These are phyloP conservation scores for Hirundo rustica DNA, from an alignment of 2,797 vertebrate genomes.

Conservation along the genomic window DNA sequence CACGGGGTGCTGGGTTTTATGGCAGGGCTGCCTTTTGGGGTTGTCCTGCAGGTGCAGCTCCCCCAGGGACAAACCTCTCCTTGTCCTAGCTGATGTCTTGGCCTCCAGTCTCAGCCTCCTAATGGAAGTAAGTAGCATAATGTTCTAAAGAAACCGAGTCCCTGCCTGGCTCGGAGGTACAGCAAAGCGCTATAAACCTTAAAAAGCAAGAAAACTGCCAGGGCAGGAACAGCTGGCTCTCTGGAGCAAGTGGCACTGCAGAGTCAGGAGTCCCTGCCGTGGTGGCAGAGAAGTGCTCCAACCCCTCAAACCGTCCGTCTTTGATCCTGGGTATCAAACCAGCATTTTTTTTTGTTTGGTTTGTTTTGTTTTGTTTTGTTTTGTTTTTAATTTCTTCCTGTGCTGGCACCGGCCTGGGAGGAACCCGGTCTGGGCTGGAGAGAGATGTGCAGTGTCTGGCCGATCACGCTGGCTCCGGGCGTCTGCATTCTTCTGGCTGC, in stretches of 20 bases:
- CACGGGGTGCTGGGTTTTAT: neutral
- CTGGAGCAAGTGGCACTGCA: neutral
- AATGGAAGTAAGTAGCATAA: neutral
- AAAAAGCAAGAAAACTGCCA: neutral
- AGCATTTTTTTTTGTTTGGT: neutral
- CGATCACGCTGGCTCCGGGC: neutral
- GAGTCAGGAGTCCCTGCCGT: neutral
- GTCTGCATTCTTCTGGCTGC: constrained; percentile 53
- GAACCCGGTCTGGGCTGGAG: constrained; percentile 12
- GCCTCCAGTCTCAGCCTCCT: neutral
- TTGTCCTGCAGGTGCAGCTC: neutral
- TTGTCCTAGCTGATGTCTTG: neutral
- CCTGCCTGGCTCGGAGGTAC: neutral
- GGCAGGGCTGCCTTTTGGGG: neutral
- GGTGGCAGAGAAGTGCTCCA: neutral
- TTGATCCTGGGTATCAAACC: neutral
- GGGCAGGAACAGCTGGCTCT: neutral
- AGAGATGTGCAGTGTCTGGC: constrained; percentile 40
- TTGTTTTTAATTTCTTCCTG: neutral
- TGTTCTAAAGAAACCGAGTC: neutral
- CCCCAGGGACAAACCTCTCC: neutral
- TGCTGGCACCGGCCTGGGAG: neutral
- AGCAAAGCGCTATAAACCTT: neutral
- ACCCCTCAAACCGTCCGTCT: neutral
- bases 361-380: neutral